These are phyloP conservation scores for Allobates femoralis DNA, from an alignment of 2,797 vertebrate species.

Conservation along the genomic window DNA sequence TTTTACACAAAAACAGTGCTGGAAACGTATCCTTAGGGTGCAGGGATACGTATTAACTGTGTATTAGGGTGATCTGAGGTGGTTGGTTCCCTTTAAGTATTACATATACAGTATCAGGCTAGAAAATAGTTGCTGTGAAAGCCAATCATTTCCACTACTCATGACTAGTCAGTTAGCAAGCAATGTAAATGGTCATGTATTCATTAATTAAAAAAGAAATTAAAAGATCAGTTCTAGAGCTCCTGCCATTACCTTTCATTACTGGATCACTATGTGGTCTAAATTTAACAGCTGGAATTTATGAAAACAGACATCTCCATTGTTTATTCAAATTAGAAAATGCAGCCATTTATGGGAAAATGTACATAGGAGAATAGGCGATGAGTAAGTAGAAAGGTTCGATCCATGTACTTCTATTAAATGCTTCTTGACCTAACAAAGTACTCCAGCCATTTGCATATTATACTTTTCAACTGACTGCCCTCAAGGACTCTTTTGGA, in stretches of 20 bases:
- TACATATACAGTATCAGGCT: too few relatives aligned
- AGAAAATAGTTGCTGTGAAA: too few relatives aligned
- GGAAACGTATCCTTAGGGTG: too few relatives aligned
- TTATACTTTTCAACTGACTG: constrained; percentile 56
- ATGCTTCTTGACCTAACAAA: constrained; percentile 51
- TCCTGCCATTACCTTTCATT: constrained; percentile 20
- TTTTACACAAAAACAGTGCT: too few relatives aligned
- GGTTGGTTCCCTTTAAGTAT: too few relatives aligned
- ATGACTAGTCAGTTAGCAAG: not conserved
- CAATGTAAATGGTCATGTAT: constrained; percentile 6
- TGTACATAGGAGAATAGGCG: not conserved
- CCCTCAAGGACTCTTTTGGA: constrained; percentile 55
- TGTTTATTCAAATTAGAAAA: not conserved
- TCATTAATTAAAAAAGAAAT: constrained; percentile 13
- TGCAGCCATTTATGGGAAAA: not conserved
- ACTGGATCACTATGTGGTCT: constrained; percentile 16
- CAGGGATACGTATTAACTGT: too few relatives aligned
- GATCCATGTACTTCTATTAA: not conserved
- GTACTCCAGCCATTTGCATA: constrained; percentile 52
- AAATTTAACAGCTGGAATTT: constrained; percentile 29
- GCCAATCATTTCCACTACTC: not conserved
- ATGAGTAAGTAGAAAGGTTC: not conserved
- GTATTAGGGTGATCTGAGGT: too few relatives aligned
- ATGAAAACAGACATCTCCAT: not conserved
- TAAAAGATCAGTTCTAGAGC: not conserved